Evolutionary conservation across 2,113 vertebrate species (phyloP).

Genomic region (Sitta europaea): DNA sequence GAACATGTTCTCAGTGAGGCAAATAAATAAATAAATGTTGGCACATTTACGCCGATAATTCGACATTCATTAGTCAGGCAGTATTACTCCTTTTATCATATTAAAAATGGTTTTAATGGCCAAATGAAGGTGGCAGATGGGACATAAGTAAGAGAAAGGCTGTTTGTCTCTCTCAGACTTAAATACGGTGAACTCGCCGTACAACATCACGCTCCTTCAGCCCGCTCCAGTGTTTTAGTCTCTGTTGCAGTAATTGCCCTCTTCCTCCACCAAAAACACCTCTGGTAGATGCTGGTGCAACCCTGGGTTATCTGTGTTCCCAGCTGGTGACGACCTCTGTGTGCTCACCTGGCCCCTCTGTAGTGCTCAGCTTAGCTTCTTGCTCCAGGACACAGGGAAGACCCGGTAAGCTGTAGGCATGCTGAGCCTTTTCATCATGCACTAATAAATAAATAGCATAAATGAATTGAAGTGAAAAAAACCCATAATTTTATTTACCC

Average conservation of each 20-base stretch:
- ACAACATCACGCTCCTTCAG: not conserved
- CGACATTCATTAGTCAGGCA: conserved; percentile 14
- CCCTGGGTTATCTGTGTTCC: not conserved
- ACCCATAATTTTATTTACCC: not conserved
- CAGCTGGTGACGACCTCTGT: not conserved
- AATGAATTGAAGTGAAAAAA: not conserved
- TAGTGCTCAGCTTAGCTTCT: not conserved
- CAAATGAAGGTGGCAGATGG: conserved; percentile 30
- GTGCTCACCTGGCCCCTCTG: not conserved
- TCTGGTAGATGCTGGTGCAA: not conserved
- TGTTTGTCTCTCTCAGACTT: not conserved
- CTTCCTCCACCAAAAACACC: not conserved
- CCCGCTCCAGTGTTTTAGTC: not conserved
- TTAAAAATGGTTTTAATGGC: not conserved
- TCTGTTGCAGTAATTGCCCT: not conserved
- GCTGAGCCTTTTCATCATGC: not conserved
- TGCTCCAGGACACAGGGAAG: not conserved
- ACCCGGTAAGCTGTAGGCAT: not conserved
- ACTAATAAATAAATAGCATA: not conserved
- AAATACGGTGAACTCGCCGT: fast-evolving
- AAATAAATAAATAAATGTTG: conserved; percentile 51
- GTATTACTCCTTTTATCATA: conserved; percentile 8
- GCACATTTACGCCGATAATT: conserved; percentile 23
- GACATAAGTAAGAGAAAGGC: not conserved
- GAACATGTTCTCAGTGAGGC: conserved; percentile 1